Base-by-base conservation (phyloP, 2,797 vertebrate species). In the Xerus rutilus region DNA sequence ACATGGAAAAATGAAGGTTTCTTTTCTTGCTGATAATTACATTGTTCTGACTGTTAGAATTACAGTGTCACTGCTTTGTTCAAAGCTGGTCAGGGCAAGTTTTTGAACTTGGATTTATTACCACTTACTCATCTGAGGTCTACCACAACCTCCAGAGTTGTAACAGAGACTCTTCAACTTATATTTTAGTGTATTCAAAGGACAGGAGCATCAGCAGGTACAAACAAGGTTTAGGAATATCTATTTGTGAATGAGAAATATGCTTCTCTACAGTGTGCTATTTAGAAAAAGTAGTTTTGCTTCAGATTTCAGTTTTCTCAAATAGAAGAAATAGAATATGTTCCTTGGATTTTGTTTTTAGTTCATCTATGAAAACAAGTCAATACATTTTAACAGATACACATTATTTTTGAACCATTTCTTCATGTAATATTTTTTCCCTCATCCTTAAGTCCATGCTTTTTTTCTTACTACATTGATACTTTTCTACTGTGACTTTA, bases 41-140 rank as follows among this genome's bases (percentile, higher is more conserved):
- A 92, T 92, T 96, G 89, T 96, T 98, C 94, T 39, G 45, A 76
- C 28, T 97, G 77, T 94, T 98, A 87, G 77, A 95, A 95, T 98
- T 97, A 93, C 15, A 96, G 2, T 91, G 95, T 97, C 86, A 97
- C 81, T 97, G 73, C 94, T 97, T 97, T 97, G 72, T 96, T 97
- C 93, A 83, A 91, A 97, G 95, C 95, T 95, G 96, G 91, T 97
- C 96, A 97, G 96, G 96, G 70, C 95, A 98, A 97, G 96, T 97
- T 98, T 94, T 94, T 86, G 85, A 86, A 95, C 86, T 90, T 92
- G 87, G 73, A 87, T 96, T 97, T 95, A 86, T 93, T 94, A 81
- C 77, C 62, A n/a, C 69, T 83, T 88, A 82, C 49, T 92, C 32
- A 32, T 86, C 84, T 93, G 74, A 72, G 65, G 77, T 96, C 77